phyloP scores from a whole-genome alignment of 2,797 vertebrate species.

The Pseudocheirus occidentalis region DNA sequence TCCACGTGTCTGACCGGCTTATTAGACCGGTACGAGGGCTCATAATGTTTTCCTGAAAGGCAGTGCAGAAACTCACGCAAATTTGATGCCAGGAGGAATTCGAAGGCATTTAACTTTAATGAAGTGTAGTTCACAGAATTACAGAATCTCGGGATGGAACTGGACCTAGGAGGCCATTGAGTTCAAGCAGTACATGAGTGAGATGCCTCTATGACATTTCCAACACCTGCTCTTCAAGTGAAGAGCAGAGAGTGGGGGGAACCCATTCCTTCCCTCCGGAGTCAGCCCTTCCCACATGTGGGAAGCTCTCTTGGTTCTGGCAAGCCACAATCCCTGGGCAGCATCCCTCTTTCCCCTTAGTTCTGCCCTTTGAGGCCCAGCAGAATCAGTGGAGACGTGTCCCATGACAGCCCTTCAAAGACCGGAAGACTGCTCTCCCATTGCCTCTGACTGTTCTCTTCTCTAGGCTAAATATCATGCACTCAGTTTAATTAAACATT shows the following conservation, averaged over 20 bases:
- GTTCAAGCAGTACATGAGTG: no score
- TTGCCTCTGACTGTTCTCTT: background rate
- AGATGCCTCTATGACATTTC: no score
- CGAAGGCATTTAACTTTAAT: no score
- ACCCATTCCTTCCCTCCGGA: background rate
- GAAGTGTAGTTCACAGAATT: no score
- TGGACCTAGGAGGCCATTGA: no score
- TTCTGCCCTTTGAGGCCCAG: background rate
- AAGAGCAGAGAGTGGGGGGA: background rate
- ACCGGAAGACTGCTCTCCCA: background rate
- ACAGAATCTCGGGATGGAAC: no score
- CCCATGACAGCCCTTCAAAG: background rate
- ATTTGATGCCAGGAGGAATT: no score
- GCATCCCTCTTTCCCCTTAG: background rate
- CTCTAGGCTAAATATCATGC: background rate
- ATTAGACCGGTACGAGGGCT: no score
- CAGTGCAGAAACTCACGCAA: no score
- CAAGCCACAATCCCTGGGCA: background rate
- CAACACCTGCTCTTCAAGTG: background rate
- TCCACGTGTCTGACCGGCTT: no score
- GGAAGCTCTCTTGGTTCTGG: background rate
- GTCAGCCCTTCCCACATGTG: no score
- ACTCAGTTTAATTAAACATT: background rate
- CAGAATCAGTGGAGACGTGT: background rate
- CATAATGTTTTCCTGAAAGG: no score